Evolutionary conservation across 2,113 vertebrate genomes (phyloP).

Genomic region (Manacus vitellinus): DNA sequence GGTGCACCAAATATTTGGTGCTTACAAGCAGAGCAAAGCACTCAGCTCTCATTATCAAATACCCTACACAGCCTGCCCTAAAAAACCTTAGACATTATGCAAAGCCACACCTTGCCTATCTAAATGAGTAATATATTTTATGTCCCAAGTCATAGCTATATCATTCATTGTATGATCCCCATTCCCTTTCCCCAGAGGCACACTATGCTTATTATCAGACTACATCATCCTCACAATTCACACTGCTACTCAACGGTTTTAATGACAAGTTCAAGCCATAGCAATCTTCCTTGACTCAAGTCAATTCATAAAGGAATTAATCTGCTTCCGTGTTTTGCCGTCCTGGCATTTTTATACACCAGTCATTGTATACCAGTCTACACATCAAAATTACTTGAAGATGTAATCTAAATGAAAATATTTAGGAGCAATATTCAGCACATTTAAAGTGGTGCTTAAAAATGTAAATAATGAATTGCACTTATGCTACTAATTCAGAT

Average conservation of each 20-base stretch:
- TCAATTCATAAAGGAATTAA: background rate
- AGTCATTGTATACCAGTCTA: background rate
- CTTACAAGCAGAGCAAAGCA: background rate
- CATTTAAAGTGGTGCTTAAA: background rate
- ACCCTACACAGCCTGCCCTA: background rate
- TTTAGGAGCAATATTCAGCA: background rate
- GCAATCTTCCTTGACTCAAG: background rate
- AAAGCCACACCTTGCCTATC: background rate
- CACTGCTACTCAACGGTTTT: background rate
- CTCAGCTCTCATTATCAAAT: background rate
- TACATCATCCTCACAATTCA: background rate
- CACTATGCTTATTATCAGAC: background rate
- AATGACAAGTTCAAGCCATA: background rate
- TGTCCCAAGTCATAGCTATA: background rate
- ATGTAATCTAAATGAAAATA: background rate
- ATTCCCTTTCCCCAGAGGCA: background rate
- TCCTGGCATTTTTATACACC: background rate
- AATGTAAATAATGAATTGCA: background rate
- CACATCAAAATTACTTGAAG: background rate
- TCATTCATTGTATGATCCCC: background rate
- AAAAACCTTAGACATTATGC: background rate
- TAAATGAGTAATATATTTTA: background rate
- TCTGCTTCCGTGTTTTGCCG: background rate
- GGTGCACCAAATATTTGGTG: background rate
- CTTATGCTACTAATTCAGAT: background rate